A percentile compares a stretch with the other conserved stretches of the same genome.
Evolutionary conservation across 2,888 invertebrate genomes (phyloP).

Genomic region (Netelia virgata): DNA sequence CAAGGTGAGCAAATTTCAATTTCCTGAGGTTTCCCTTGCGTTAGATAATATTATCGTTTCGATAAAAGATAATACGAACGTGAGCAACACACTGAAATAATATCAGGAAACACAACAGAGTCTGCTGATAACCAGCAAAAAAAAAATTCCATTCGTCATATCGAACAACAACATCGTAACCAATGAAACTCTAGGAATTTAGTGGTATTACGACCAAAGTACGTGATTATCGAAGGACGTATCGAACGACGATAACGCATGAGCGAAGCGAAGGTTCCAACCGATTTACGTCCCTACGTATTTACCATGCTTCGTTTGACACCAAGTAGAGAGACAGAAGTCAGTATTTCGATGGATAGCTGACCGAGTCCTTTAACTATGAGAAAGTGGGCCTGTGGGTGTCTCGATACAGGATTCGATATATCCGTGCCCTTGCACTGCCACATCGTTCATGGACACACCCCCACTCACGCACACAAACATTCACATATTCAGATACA

Average conservation of each 20-base stretch:
- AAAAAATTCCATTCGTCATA: no score
- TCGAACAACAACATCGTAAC: no score
- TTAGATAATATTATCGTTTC: no score
- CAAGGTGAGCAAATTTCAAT: no score
- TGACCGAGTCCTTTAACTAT: not conserved
- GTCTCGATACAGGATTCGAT: not conserved
- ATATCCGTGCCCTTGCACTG: no score
- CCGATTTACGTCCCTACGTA: slow-evolving; percentile 23
- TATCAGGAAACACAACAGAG: no score
- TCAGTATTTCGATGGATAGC: slow-evolving; percentile 25
- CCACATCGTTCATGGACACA: no score
- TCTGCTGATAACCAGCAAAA: no score
- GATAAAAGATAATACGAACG: no score
- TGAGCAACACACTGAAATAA: no score
- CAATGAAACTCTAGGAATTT: no score
- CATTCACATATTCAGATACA: not conserved
- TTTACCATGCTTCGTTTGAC: slow-evolving; percentile 44
- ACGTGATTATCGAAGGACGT: not conserved
- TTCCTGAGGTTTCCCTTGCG: no score
- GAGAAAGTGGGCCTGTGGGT: not conserved
- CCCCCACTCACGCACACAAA: not conserved
- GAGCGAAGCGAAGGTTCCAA: not conserved
- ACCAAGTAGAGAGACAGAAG: slow-evolving; percentile 24
- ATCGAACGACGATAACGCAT: slow-evolving; percentile 5
- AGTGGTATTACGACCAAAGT: not conserved